Evolutionary conservation across 2,113 vertebrate genomes (phyloP).

Genomic region (Callipepla squamata): DNA sequence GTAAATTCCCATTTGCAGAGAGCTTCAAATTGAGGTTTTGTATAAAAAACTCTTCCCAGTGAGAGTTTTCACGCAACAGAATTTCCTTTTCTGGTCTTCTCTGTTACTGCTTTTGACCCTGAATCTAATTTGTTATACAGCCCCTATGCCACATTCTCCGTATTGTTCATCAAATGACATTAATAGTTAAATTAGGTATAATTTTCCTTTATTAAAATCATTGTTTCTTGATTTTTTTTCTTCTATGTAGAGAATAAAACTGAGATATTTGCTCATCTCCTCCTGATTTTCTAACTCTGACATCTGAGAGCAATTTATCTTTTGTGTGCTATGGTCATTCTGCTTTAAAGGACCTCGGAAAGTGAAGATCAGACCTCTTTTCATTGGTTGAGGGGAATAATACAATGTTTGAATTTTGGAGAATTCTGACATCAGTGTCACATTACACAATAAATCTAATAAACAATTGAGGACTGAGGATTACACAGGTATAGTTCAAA

Average conservation of each 20-base stretch:
- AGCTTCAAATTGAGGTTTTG: background rate
- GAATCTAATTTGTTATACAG: background rate
- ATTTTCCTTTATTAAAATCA: background rate
- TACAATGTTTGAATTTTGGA: background rate
- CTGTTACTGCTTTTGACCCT: background rate
- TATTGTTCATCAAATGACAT: background rate
- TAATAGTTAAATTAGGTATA: background rate
- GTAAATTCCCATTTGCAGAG: background rate
- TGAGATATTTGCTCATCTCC: background rate
- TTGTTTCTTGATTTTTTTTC: background rate
- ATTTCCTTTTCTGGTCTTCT: background rate
- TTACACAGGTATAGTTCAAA: background rate
- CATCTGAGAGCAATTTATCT: background rate
- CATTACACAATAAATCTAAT: background rate
- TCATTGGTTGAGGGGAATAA: background rate
- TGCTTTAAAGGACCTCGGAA: background rate
- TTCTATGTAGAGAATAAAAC: background rate
- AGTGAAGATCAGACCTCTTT: background rate
- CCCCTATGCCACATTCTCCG: background rate
- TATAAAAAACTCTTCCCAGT: background rate
- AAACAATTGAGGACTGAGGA: background rate
- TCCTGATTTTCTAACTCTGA: background rate
- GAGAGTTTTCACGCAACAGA: background rate
- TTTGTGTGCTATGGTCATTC: background rate
- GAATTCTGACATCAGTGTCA: background rate